Evolutionary conservation across 1,140 invertebrate species (phyloP).

Genomic region (Thrips palmi): DNA sequence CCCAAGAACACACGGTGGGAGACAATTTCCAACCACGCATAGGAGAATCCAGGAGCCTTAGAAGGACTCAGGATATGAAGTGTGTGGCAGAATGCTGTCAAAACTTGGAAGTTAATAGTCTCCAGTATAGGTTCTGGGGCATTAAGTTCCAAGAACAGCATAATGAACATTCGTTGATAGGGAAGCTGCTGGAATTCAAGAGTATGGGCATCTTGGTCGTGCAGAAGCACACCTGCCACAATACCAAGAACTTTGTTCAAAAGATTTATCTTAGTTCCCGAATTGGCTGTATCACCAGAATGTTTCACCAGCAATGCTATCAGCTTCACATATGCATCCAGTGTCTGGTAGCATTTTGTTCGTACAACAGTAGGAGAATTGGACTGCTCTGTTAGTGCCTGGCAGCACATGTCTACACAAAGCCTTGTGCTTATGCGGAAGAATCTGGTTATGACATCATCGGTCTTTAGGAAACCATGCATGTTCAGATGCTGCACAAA

Average conservation of each 20-base stretch:
- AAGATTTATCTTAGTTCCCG: slow-evolving; percentile 87
- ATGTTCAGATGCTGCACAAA: slow-evolving; percentile 93
- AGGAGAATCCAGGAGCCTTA: slow-evolving; percentile 93
- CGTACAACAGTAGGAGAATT: slow-evolving; percentile 33
- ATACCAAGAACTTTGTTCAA: slow-evolving; percentile 92
- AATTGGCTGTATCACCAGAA: slow-evolving; percentile 71
- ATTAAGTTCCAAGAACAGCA: slow-evolving; percentile 93
- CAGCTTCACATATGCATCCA: slow-evolving; percentile 88
- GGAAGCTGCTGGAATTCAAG: slow-evolving; percentile 91
- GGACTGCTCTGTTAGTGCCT: slow-evolving; percentile 37
- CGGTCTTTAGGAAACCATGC: slow-evolving; percentile 91
- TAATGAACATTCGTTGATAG: slow-evolving; percentile 93
- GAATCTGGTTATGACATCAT: slow-evolving; percentile 92
- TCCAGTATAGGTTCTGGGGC: slow-evolving; percentile 82
- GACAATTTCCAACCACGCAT: slow-evolving; percentile 94
- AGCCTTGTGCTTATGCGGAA: slow-evolving; percentile 93
- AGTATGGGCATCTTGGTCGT: slow-evolving; percentile 74
- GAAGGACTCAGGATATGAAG: slow-evolving; percentile 80
- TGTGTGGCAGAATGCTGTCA: slow-evolving; percentile 82
- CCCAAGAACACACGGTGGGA: slow-evolving; percentile 93
- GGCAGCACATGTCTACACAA: slow-evolving; percentile 89
- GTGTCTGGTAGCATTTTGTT: slow-evolving; percentile 83
- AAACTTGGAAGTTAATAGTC: slow-evolving; percentile 75
- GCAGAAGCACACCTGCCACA: slow-evolving; percentile 80
- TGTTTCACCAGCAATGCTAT: slow-evolving; percentile 94